Evolutionary conservation across 2,113 vertebrate species (phyloP).

Genomic region (Actenoides lindsayi): DNA sequence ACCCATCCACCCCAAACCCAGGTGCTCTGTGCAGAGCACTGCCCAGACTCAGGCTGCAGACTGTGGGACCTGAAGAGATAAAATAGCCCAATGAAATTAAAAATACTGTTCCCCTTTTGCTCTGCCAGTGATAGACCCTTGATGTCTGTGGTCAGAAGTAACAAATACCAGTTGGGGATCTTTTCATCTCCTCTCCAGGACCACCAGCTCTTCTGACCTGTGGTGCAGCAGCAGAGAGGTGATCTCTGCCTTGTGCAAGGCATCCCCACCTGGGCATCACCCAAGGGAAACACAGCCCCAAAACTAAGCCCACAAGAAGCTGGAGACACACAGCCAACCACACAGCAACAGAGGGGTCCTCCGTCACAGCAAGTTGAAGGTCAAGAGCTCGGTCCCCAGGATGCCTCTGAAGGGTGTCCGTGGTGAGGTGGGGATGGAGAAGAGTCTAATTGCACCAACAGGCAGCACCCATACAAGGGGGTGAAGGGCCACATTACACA

Average conservation of each 20-base stretch:
- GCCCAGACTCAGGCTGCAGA: neutral
- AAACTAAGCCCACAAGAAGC: neutral
- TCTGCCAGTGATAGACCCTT: neutral
- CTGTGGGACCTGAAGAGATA: neutral
- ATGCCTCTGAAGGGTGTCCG: neutral
- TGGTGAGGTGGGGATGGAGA: neutral
- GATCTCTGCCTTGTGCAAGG: neutral
- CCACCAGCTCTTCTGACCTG: neutral
- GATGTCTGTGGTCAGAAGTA: neutral
- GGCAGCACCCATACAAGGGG: no score
- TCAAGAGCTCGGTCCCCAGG: neutral
- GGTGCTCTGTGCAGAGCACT: no score
- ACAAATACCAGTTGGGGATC: neutral
- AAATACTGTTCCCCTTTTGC: neutral
- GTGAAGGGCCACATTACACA: rapidly evolving
- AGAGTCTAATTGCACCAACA: neutral
- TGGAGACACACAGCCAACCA: rapidly evolving
- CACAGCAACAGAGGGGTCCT: neutral
- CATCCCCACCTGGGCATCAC: neutral
- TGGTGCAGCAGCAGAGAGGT: neutral
- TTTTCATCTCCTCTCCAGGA: neutral
- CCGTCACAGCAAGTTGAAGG: neutral
- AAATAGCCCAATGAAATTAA: neutral
- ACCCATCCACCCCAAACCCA: no score
- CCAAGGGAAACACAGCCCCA: neutral